Percentiles rank a stretch among this genome's conserved stretches.
phyloP scores from a whole-genome alignment of 2,113 vertebrate species.

The Miniopterus natalensis region DNA sequence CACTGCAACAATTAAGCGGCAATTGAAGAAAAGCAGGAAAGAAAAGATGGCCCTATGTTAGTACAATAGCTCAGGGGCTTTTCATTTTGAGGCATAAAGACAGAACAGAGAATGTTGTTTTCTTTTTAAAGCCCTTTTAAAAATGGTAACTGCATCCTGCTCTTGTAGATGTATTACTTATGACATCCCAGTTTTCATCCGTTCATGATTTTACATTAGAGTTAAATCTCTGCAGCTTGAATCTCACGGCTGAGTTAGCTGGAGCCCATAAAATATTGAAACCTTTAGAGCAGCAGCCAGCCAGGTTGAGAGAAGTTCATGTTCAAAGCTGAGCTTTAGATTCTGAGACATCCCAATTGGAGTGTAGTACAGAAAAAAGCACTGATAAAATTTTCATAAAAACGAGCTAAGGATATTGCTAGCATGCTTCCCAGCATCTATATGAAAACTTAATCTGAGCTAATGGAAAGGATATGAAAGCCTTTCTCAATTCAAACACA shows the following conservation, averaged over 20 bases:
- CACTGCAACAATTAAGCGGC: conserved; percentile 94
- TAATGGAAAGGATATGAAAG: conserved; percentile 99
- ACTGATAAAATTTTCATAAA: conserved; percentile 99
- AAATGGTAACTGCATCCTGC: conserved; percentile 93
- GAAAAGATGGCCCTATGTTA: conserved; percentile 92
- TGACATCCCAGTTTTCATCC: conserved; percentile 99
- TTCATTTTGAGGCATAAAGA: conserved; percentile 97
- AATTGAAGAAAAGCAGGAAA: conserved; percentile 93
- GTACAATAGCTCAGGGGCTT: conserved; percentile 94
- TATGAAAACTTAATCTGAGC: conserved; percentile 99
- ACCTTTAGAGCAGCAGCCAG: conserved; percentile 97
- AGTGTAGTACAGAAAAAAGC: conserved; percentile 98
- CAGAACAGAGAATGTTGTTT: conserved; percentile 92
- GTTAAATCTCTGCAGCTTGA: conserved; percentile 99
- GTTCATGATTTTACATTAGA: conserved; percentile 99
- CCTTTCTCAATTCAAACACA: conserved; percentile 99
- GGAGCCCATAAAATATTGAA: conserved; percentile 99
- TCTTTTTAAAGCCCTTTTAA: conserved; percentile 96
- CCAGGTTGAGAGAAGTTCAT: conserved; percentile 99
- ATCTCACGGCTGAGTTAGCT: conserved; percentile 99
- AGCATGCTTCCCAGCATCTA: conserved; percentile 98
- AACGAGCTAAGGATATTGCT: conserved; percentile 99
- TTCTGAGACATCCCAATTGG: conserved; percentile 99
- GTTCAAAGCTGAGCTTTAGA: conserved; percentile 99
- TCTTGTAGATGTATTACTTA: conserved; percentile 98